Evolutionary conservation across 2,888 invertebrate species (phyloP), one percentile per base, ranked within the genome.

Genomic region (Erebia ligea): DNA sequence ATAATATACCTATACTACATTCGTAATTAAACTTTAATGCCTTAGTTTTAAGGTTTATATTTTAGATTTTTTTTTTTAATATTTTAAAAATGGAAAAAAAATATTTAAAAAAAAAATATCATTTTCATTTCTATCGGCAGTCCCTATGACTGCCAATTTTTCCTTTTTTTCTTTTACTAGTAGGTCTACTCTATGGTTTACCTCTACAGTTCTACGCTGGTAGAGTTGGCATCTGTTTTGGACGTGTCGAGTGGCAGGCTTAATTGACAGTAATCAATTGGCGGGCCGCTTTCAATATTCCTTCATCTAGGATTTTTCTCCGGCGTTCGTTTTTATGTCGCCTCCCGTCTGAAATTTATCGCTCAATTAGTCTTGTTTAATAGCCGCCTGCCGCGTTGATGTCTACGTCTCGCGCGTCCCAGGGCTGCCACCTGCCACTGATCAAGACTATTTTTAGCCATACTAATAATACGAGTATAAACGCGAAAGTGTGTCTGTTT

Each of bases 301-400:
- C 91, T 82, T 85, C 86, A 84, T 84, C 85, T 85, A 84, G 83
- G 84, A 89, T 87, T 87, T 86, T 86, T 91, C 90, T 90, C 88
- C 82, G 87, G 82, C 88, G 84, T 84, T 83, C 88, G 88, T 90
- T 91, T 91, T 91, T 91, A 89, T 87, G 87, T 88, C 90, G 89
- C 85, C 85, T 87, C 90, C 86, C 89, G 89, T 87, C 90, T 89
- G 86, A 91, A 91, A 94, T 93, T 93, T 94, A 94, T 94, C 92
- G 93, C 93, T 93, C 93, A 94, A 94, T 94, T 94, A 94, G 93
- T 94, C 93, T 93, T 93, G 92, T 93, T 93, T 93, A 94, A 93
- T 93, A 93, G 93, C 91, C 87, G 92, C 92, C 92, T 89, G 92
- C 91, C 90, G 89, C 87, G 89, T 90, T 92, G 92, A 91, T 93